phyloP scores from a whole-genome alignment of 2,797 vertebrate species.

The Onychomys leucogaster region DNA sequence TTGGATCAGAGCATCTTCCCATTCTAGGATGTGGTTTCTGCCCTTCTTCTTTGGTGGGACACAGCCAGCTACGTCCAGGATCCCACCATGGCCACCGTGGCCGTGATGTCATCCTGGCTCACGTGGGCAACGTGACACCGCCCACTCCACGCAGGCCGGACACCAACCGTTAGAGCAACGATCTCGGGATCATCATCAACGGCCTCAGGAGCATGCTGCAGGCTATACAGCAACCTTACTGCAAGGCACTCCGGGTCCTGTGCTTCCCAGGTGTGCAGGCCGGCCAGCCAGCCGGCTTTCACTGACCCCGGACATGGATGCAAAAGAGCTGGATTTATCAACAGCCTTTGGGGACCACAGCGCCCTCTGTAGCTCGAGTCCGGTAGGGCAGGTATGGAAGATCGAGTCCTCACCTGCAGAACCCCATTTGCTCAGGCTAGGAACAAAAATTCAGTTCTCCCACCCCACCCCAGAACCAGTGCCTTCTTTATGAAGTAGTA shows the following conservation, averaged over 20 bases:
- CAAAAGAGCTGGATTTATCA: accelerated
- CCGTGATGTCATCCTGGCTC: slow-evolving; percentile 61
- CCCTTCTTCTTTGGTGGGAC: slow-evolving; percentile 41
- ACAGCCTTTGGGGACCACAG: background rate
- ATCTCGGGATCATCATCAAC: accelerated
- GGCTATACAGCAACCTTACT: background rate
- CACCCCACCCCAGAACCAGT: background rate
- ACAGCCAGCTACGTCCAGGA: background rate
- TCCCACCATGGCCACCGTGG: background rate
- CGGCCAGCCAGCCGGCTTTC: too few relatives aligned
- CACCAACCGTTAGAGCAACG: background rate
- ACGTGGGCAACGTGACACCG: slow-evolving; percentile 23
- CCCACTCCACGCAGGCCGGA: background rate
- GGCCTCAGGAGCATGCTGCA: accelerated
- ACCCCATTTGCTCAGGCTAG: background rate
- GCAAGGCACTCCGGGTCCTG: background rate
- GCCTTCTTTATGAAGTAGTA: background rate
- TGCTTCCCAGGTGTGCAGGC: background rate
- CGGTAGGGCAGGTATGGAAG: background rate
- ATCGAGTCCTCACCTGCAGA: background rate
- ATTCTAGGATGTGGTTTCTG: slow-evolving; percentile 69
- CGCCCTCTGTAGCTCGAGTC: background rate
- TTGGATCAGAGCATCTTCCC: background rate
- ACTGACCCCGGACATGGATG: background rate
- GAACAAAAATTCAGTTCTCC: background rate